phyloP scores from a whole-genome alignment of 2,797 vertebrate genomes.

The Amphiprion clarkii region DNA sequence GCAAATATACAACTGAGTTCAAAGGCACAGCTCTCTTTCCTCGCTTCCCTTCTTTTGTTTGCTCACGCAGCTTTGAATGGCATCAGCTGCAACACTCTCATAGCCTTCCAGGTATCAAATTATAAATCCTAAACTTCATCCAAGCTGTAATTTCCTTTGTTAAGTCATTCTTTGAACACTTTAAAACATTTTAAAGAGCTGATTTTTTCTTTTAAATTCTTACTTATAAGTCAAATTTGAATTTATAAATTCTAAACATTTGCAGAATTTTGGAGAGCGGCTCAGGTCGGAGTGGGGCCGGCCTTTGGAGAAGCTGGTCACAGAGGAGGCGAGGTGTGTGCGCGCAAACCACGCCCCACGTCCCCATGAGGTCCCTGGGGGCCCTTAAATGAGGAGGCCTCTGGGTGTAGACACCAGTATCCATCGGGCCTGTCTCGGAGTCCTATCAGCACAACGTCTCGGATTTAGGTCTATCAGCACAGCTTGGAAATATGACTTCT shows the following conservation, averaged over 20 bases:
- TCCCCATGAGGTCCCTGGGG: slow-evolving; percentile 78
- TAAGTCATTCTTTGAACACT: neutral
- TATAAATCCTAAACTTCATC: slow-evolving; percentile 6
- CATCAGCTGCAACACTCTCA: slow-evolving; percentile 9
- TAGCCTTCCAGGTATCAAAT: slow-evolving; percentile 24
- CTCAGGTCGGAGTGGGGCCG: slow-evolving; percentile 17
- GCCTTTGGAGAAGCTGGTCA: slow-evolving; percentile 33
- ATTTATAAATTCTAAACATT: neutral
- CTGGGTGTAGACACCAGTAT: slow-evolving; percentile 18
- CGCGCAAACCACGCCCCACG: slow-evolving; percentile 69
- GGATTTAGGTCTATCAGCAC: slow-evolving; percentile 30
- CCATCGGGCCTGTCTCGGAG: slow-evolving; percentile 28
- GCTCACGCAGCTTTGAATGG: slow-evolving; percentile 48
- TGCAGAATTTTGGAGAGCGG: neutral
- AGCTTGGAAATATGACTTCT: slow-evolving; percentile 80
- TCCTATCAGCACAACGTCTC: slow-evolving; percentile 5
- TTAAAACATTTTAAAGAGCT: neutral
- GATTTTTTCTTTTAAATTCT: too few species aligned
- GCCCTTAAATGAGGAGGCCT: slow-evolving; percentile 81
- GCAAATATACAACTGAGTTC: slow-evolving; percentile 86
- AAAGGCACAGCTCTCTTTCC: slow-evolving; percentile 71
- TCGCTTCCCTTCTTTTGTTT: slow-evolving; percentile 80
- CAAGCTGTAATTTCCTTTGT: too few species aligned
- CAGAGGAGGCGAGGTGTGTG: slow-evolving; percentile 49
- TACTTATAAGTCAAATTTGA: too few species aligned